These are phyloP conservation scores for Drosophila parabipectinata DNA, from an alignment of 1,140 invertebrate genomes.

Conservation along the genomic window DNA sequence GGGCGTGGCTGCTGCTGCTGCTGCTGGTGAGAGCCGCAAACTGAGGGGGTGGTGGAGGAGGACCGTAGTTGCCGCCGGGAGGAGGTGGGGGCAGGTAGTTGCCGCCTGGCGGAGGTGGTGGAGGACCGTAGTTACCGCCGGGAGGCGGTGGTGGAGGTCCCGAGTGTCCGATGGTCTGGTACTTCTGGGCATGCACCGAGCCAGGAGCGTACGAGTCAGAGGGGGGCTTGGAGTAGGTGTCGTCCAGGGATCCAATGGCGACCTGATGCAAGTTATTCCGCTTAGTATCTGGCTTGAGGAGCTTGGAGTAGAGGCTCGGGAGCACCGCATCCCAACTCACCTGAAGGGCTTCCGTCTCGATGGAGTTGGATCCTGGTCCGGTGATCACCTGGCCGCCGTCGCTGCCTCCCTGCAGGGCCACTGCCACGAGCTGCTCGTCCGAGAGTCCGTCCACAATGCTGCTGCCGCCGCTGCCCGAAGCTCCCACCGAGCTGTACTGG, in stretches of 20 bases:
- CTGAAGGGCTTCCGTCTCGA: conserved; percentile 70
- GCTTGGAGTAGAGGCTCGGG: neutral
- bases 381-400: conserved; percentile 38
- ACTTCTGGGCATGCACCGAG: conserved; percentile 60
- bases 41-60: conserved; percentile 84
- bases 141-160: conserved; percentile 72
- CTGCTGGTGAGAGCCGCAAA: conserved; percentile 64
- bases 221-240: conserved; percentile 69
- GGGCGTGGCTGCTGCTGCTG: conserved; percentile 11
- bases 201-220: conserved; percentile 68
- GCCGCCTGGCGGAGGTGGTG: conserved; percentile 65
- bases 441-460: conserved; percentile 68
- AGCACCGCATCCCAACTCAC: conserved; percentile 32
- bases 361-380: conserved; percentile 55
- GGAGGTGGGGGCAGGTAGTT: conserved; percentile 25
- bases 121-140: conserved; percentile 38
- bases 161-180: conserved; percentile 46
- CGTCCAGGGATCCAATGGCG: conserved; percentile 57
- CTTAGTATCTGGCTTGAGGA: neutral
- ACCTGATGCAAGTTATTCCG: conserved; percentile 24
- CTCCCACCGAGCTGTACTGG: conserved; percentile 38
- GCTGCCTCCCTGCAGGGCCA: conserved; percentile 66
- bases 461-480: conserved; percentile 7
- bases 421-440: conserved; percentile 76
- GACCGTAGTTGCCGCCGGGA: conserved; percentile 71